Evolutionary conservation across 2,888 invertebrate genomes (phyloP), one percentile per base, ranked within the genome.

Genomic region (Dynastes hyllus): DNA sequence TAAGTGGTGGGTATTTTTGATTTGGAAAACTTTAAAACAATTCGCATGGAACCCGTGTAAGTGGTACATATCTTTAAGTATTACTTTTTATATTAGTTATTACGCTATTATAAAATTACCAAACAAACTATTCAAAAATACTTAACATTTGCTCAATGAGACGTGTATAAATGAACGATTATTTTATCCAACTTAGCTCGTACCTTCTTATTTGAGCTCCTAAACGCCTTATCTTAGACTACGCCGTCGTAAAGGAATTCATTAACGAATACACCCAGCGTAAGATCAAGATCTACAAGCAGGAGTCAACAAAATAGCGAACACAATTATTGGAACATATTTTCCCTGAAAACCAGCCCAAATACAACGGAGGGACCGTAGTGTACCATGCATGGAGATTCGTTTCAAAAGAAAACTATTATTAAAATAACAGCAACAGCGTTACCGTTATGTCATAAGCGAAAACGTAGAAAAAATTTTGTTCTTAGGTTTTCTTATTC

Each of bases 111-210:
- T 94, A 96, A 88, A 93, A 97, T 87, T 96, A 97, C 86, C 97
- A 97, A 89, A 94, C 96, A 69, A 97, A 98, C 89, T 97, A 97
- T 87, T 97, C 97, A 0, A 97, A 98, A 90, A 94, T 97, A 85
- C 90, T 98, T 73, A 97, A 97, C 89, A 91, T 91, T 80, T 95
- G 97, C 88, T 96, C 32, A 97, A 98, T 86, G 96, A 96, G 96
- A 90, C 89, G 87, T 83, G 51, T 11, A 45, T 2, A 8, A 55
- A 40, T 13, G 32, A 37, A 37, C 32, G 32, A 32, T 1, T 32
- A 32, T 37, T 37, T 37, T 37, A 1, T 37, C 5, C 32, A 37
- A 5, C 4, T 37, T 37, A 5, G 1, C 32, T 37, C 32, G 4
- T 32, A 32, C 32, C 32, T 22, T 37, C 5, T 37, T 51, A 13